Evolutionary conservation across 2,113 vertebrate species (phyloP), one percentile per base, ranked within the genome.

Genomic region (Hiodon tergisus): DNA sequence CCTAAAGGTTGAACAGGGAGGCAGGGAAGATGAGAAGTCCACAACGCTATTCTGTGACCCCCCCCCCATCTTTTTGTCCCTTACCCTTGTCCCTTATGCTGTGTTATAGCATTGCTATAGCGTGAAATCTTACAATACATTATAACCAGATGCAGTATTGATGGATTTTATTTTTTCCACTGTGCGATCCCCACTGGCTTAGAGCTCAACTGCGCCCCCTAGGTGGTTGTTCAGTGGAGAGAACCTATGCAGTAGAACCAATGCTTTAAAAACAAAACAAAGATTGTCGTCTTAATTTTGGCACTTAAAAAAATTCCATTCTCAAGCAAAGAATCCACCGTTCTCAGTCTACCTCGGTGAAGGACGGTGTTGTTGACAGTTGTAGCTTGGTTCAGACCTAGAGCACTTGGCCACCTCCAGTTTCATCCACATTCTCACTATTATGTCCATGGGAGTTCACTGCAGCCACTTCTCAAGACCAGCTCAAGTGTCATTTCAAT

Each of bases 121-220:
- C 74, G 76, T 57, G 79, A 79, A 81, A 83, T 86, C 80, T 80
- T 80, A 83, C 80, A 83, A 83, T 76, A 77, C 70, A 76, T 83
- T 85, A 84, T 83, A 84, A 78, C 85, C 88, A 72, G 62, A 77
- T 59, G 82, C 89, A 91, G 89, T 91, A 88, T 91, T 89, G 83
- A 83, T 73, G 7, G 79, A 75, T 73, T 83, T 67, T 17, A 57
- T 69, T 72, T 80, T 86, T 81, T 79, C 69, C 77, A 81, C 80
- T 78, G 82, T 86, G 86, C 86, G 81, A 79, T 81, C 88, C 31
- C 31, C 31, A 31, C 31, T 31, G 31, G 31, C 31, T 31, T 31
- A 31, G 31, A 31, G 31, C 31, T 31, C 31, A 31, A 31, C 31
- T 31, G 31, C 31, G 31, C 31, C 31, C 31, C 31, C 31, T 31